Conservation (phyloP, 2,113 vertebrate species). For the Phocoena sinus region DNA sequence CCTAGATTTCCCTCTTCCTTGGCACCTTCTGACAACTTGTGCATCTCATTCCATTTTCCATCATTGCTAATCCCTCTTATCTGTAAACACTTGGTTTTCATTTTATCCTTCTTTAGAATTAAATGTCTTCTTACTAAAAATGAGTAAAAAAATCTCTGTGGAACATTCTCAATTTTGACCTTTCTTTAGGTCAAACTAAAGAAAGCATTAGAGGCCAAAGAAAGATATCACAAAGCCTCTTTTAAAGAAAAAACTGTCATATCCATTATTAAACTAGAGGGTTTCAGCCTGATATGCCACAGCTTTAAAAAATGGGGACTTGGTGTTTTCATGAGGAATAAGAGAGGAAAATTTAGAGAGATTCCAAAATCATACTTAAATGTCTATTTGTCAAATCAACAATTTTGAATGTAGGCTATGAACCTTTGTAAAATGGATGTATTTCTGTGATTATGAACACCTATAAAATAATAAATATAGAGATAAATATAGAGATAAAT, state of each 20-base stretch:
- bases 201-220: not conserved
- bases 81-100: not conserved
- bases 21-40: not conserved
- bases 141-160: not conserved
- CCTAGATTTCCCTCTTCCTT: not conserved
- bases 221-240: not conserved
- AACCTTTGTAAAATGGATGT: not conserved
- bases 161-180: not conserved
- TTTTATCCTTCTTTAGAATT: constrained; percentile 28
- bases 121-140: not conserved
- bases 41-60: not conserved
- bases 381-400: not conserved
- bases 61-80: not conserved
- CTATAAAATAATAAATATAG: not conserved
- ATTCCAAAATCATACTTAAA: not conserved
- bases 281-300: not conserved
- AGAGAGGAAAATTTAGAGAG: not conserved
- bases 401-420: not conserved
- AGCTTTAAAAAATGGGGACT: not conserved
- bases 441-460: not conserved
- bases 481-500: not conserved
- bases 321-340: not conserved
- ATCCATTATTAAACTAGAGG: not conserved
- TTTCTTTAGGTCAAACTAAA: not conserved
- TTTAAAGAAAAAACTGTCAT: not conserved